Percentiles rank a stretch among this genome's conserved stretches.
phyloP scores from a whole-genome alignment of 2,888 invertebrate species.

The Apamea monoglypha region DNA sequence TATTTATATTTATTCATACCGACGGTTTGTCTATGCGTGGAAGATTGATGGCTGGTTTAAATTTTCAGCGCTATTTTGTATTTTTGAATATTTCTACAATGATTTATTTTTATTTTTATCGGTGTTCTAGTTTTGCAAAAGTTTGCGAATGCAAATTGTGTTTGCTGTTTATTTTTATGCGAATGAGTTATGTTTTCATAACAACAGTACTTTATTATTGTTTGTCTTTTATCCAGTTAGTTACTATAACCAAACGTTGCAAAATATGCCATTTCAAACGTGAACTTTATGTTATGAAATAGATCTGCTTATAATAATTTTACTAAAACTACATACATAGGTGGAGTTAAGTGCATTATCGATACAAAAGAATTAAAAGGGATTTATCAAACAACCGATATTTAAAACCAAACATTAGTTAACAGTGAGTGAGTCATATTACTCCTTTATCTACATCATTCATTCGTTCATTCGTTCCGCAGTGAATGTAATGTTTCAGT shows the following conservation, averaged over 20 bases:
- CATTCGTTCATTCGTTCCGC: constrained; percentile 29
- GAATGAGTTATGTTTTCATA: background rate
- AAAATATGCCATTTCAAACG: background rate
- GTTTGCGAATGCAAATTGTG: constrained; percentile 28
- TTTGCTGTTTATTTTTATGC: background rate
- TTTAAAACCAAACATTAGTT: constrained; percentile 18
- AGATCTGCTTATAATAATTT: background rate
- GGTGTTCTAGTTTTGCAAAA: constrained; percentile 24
- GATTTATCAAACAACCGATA: constrained; percentile 33
- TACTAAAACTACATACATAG: background rate
- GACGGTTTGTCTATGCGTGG: constrained; percentile 57
- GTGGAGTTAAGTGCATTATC: background rate
- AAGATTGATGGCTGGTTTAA: constrained; percentile 48
- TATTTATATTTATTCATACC: constrained; percentile 62
- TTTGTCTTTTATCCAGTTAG: background rate
- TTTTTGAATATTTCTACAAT: constrained; percentile 37
- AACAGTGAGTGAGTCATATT: constrained; percentile 37
- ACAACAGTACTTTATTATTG: background rate
- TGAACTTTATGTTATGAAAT: background rate
- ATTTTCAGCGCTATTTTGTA: constrained; percentile 37
- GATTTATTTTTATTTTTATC: constrained; percentile 18
- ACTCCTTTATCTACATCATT: constrained; percentile 45
- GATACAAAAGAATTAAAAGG: constrained; percentile 14
- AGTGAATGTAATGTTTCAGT: constrained; percentile 42
- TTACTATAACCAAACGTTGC: background rate